Conservation (phyloP, 2,888 invertebrate genomes). For the Heteropelma amictum region DNA sequence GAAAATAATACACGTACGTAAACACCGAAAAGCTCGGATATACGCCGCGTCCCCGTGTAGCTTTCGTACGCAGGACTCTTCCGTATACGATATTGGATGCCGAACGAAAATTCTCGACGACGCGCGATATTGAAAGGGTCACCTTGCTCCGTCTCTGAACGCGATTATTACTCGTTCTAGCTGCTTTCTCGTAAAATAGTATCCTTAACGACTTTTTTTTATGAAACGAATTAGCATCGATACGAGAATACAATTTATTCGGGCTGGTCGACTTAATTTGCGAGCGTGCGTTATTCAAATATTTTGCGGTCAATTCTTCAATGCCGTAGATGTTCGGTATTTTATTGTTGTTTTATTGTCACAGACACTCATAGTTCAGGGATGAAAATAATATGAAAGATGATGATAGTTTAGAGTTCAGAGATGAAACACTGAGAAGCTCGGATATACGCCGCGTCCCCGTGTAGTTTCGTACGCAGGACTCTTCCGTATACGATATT, state of each 20-base stretch:
- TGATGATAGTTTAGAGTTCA: too few relatives aligned
- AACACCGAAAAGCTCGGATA: not conserved
- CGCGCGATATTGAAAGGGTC: conserved; percentile 29
- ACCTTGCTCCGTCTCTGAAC: not conserved
- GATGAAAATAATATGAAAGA: conserved; percentile 14
- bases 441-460: not conserved
- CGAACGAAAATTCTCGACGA: conserved; percentile 24
- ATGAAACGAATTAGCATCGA: too few relatives aligned
- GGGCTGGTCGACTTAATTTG: too few relatives aligned
- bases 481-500: not conserved
- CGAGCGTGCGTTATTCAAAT: too few relatives aligned
- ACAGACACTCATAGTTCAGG: not conserved
- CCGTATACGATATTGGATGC: not conserved
- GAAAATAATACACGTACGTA: conserved; percentile 5
- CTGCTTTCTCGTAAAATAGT: too few relatives aligned
- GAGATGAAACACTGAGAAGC: too few relatives aligned
- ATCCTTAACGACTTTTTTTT: too few relatives aligned
- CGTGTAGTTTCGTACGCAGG: not conserved
- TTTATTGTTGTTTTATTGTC: conserved; percentile 12
- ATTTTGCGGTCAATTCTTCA: too few relatives aligned
- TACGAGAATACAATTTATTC: too few relatives aligned
- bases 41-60: not conserved
- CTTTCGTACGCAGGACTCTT: not conserved
- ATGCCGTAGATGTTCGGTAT: not conserved
- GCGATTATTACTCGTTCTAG: not conserved